These are phyloP conservation scores for Pseudomugil gertrudae DNA, from an alignment of 2,797 vertebrate species.

Conservation along the genomic window DNA sequence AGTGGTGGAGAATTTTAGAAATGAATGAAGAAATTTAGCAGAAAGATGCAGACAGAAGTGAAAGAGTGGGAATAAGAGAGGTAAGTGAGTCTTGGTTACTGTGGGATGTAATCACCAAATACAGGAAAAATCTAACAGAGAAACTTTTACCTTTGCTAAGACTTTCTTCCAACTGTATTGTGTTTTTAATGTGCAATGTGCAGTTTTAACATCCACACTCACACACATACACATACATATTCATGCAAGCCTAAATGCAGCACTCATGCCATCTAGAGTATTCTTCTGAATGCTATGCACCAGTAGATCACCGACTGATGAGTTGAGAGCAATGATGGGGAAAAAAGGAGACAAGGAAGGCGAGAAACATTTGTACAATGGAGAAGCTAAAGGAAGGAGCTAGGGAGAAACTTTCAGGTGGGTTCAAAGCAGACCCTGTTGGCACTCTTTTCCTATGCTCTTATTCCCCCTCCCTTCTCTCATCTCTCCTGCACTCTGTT, in stretches of 20 bases:
- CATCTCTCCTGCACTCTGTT: slow-evolving; percentile 17
- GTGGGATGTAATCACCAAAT: slow-evolving; percentile 26
- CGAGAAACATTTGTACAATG: slow-evolving; percentile 54
- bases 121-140: slow-evolving; percentile 28
- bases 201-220: slow-evolving; percentile 18
- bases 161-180: slow-evolving; percentile 22
- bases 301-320: slow-evolving; percentile 61
- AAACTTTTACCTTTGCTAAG: neutral
- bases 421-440: slow-evolving; percentile 72
- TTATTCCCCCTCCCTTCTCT: slow-evolving; percentile 16
- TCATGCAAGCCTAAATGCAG: slow-evolving; percentile 36
- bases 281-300: slow-evolving; percentile 59
- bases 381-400: slow-evolving; percentile 41
- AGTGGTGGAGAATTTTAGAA: slow-evolving; percentile 6
- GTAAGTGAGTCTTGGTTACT: slow-evolving; percentile 27
- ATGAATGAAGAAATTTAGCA: slow-evolving; percentile 35
- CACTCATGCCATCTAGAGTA: slow-evolving; percentile 57
- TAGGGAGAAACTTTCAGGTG: slow-evolving; percentile 50
- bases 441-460: slow-evolving; percentile 57
- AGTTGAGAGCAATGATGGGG: slow-evolving; percentile 55
- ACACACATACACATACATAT: slow-evolving; percentile 24
- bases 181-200: slow-evolving; percentile 23
- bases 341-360: slow-evolving; percentile 39
- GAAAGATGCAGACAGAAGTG: slow-evolving; percentile 33
- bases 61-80: slow-evolving; percentile 25